Percentiles rank a stretch among this genome's conserved stretches.
Evolutionary conservation across 2,888 invertebrate genomes (phyloP).

Genomic region (Papilio demoleus): DNA sequence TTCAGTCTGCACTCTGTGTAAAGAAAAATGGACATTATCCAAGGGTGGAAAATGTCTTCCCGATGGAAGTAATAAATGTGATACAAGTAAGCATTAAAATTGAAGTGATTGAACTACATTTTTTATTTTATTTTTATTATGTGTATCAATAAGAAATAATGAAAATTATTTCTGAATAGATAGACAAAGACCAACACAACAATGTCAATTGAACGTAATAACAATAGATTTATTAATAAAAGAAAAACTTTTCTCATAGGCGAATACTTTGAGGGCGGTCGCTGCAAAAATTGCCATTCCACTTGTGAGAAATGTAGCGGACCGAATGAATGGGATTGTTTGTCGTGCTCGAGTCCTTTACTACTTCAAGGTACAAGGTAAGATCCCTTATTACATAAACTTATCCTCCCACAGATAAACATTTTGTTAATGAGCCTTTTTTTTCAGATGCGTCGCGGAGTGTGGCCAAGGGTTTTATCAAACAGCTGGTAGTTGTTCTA

Average conservation of each 20-base stretch:
- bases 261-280: constrained; percentile 89
- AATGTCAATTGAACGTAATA: constrained; percentile 49
- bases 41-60: constrained; percentile 90
- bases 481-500: constrained; percentile 88
- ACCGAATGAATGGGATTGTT: constrained; percentile 89
- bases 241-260: constrained; percentile 75
- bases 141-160: background rate
- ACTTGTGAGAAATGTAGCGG: constrained; percentile 94
- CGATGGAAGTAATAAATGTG: constrained; percentile 89
- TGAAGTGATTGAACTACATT: background rate
- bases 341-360: constrained; percentile 89
- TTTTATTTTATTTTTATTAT: background rate
- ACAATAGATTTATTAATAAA: constrained; percentile 44
- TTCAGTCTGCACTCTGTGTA: constrained; percentile 89
- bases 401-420: constrained; percentile 45
- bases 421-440: constrained; percentile 47
- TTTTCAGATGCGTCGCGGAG: constrained; percentile 87
- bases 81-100: constrained; percentile 84
- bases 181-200: background rate
- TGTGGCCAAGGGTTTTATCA: constrained; percentile 91
- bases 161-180: background rate
- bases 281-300: constrained; percentile 92
- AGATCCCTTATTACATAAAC: constrained; percentile 36
- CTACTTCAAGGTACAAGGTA: constrained; percentile 87
- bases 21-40: constrained; percentile 89